phyloP scores from a whole-genome alignment of 2,113 vertebrate species.

The Sphaerodactylus townsendi region DNA sequence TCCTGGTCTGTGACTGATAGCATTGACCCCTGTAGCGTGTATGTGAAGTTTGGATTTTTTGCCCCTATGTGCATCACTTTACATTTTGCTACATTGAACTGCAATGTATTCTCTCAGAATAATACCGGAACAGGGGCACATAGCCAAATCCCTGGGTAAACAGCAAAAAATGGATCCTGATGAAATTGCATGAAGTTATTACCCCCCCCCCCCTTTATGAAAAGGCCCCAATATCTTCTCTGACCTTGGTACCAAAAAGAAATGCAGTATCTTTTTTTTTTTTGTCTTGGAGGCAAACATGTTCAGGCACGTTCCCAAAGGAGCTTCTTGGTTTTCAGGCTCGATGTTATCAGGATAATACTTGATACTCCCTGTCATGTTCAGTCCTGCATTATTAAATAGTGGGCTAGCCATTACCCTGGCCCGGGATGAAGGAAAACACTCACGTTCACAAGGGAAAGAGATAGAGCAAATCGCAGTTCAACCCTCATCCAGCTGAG shows the following conservation, averaged over 20 bases:
- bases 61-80: no score
- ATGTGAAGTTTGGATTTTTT: no score
- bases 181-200: no score
- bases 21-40: no score
- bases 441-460: slow-evolving; percentile 5
- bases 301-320: background rate
- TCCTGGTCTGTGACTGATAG: no score
- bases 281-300: background rate
- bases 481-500: no score
- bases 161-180: no score
- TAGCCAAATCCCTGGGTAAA: no score
- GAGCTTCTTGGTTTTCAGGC: background rate
- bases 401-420: background rate
- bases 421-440: background rate
- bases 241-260: background rate
- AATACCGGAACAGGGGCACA: no score
- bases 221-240: background rate
- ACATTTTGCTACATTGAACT: no score
- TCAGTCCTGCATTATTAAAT: slow-evolving; percentile 1
- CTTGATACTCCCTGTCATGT: background rate
- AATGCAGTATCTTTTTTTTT: background rate
- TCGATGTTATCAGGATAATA: slow-evolving; percentile 10
- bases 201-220: background rate
- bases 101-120: no score
- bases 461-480: background rate